Evolutionary conservation across 2,888 invertebrate genomes (phyloP).

Genomic region (Agrochola lota): DNA sequence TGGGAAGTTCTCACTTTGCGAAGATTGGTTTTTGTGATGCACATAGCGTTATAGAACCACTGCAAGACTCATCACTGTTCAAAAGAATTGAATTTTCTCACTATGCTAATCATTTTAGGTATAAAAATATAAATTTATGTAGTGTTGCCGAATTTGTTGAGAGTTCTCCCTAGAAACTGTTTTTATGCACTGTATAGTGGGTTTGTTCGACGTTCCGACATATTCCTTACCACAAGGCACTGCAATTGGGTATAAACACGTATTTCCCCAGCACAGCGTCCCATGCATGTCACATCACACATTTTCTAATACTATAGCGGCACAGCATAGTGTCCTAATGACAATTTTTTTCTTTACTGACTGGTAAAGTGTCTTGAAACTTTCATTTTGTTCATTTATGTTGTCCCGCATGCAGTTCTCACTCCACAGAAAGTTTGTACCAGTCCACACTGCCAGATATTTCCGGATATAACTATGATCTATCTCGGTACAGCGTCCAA

Average conservation of each 20-base stretch:
- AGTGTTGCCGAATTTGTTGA: background rate
- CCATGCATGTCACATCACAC: background rate
- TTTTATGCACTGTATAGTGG: background rate
- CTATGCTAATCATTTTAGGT: background rate
- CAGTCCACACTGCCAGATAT: background rate
- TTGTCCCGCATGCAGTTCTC: background rate
- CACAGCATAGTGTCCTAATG: background rate
- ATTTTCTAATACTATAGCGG: background rate
- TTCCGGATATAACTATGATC: background rate
- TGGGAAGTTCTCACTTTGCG: background rate
- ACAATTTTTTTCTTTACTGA: background rate
- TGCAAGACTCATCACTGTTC: slow-evolving; percentile 6
- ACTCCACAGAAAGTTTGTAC: background rate
- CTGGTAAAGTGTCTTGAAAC: background rate
- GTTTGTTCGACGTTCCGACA: background rate
- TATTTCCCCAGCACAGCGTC: slow-evolving; percentile 2
- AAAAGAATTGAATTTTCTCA: background rate
- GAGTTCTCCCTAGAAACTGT: background rate
- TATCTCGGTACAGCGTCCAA: background rate
- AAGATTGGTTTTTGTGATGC: background rate
- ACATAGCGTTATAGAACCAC: slow-evolving; percentile 13
- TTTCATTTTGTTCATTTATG: background rate
- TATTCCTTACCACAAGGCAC: background rate
- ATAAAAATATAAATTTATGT: slow-evolving; percentile 19
- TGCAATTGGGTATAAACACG: background rate